A percentile compares a stretch with the other conserved stretches of the same genome.
phyloP scores from a whole-genome alignment of 2,888 invertebrate genomes.

The Deroplatys truncata region DNA sequence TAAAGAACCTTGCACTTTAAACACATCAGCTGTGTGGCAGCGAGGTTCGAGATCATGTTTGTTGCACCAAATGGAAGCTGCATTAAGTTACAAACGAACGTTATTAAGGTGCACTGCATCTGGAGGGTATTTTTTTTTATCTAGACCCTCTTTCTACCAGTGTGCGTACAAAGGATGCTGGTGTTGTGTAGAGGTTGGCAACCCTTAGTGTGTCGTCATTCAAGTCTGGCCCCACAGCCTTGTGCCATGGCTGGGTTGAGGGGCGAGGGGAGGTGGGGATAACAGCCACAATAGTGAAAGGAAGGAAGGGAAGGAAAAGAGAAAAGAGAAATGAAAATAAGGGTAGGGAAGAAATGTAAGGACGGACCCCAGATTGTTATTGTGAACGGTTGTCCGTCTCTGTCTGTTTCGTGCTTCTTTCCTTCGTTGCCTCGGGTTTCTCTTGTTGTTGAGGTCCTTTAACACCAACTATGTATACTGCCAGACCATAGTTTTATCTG shows the following conservation, averaged over 20 bases:
- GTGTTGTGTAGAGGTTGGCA: background rate
- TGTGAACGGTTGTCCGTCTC: background rate
- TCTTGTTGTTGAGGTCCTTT: background rate
- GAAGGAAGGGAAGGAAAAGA: background rate
- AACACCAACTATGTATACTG: background rate
- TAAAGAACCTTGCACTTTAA: background rate
- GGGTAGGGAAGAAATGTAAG: background rate
- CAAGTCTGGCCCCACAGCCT: background rate
- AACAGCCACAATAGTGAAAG: background rate
- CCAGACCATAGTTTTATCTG: too few species aligned
- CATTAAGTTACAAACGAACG: background rate
- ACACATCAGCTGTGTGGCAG: background rate
- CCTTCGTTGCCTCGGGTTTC: background rate
- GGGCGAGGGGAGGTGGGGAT: background rate
- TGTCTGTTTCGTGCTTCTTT: background rate
- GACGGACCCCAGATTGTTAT: background rate
- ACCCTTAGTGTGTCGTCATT: slow-evolving; percentile 15
- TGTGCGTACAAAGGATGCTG: background rate
- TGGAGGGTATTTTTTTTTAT: background rate
- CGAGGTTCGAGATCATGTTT: background rate
- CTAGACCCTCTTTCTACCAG: background rate
- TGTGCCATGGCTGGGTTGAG: background rate
- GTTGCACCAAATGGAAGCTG: background rate
- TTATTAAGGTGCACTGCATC: background rate
- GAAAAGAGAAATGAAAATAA: background rate